Evolutionary conservation across 2,888 invertebrate species (phyloP).

Genomic region (Leptopterna dolabrata): DNA sequence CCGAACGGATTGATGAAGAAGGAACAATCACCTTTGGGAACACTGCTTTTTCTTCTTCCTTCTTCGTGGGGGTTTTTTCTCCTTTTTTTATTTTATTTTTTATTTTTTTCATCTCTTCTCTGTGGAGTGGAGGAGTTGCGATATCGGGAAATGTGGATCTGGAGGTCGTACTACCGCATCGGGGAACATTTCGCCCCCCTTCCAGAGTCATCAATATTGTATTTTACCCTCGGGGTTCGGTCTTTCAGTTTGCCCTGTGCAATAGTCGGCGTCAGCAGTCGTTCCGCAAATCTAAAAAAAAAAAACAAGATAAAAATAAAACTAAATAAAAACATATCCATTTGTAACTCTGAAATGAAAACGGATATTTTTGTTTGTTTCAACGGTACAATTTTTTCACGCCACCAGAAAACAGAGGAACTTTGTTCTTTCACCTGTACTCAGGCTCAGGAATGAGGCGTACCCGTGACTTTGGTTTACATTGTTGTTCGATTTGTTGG

Average conservation of each 20-base stretch:
- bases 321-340: too few species aligned
- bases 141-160: not conserved
- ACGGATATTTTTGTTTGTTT: too few species aligned
- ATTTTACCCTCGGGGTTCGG: not conserved
- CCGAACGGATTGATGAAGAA: not conserved
- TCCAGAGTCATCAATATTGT: not conserved
- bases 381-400: too few species aligned
- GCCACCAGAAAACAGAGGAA: too few species aligned
- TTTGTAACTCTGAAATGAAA: too few species aligned
- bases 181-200: not conserved
- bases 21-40: slow-evolving; percentile 3
- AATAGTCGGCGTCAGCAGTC: not conserved
- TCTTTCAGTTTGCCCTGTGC: not conserved
- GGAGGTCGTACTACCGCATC: not conserved
- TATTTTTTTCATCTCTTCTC: not conserved
- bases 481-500: too few species aligned
- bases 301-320: too few species aligned
- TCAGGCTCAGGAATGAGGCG: too few species aligned
- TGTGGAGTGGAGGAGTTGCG: not conserved
- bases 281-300: too few species aligned
- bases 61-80: not conserved
- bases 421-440: too few species aligned
- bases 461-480: too few species aligned
- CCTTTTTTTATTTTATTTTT: not conserved
- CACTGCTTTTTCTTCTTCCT: not conserved